A percentile compares a stretch with the other conserved stretches of the same genome.
phyloP scores from a whole-genome alignment of 2,888 invertebrate genomes.

The Crepidodera aurea region DNA sequence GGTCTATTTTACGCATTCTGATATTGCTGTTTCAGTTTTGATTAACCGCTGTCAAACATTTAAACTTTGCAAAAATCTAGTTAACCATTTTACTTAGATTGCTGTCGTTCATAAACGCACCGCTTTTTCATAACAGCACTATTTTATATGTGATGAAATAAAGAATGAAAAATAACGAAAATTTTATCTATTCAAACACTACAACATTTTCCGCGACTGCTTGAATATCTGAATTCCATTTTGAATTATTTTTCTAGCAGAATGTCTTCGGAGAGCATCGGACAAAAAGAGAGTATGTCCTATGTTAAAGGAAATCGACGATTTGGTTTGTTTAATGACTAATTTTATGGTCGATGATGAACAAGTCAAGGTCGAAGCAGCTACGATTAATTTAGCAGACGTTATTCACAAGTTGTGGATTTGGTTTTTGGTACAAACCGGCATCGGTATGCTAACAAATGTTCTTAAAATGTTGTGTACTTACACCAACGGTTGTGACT shows the following conservation, averaged over 20 bases:
- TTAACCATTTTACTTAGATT: too few relatives aligned
- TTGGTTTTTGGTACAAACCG: conserved; percentile 68
- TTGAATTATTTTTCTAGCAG: conserved; percentile 47
- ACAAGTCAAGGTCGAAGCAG: conserved; percentile 66
- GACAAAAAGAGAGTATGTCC: conserved; percentile 62
- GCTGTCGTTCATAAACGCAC: too few relatives aligned
- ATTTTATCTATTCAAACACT: too few relatives aligned
- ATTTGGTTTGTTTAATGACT: conserved; percentile 66
- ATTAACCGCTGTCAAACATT: too few relatives aligned
- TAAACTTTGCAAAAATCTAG: too few relatives aligned
- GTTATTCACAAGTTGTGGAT: conserved; percentile 72
- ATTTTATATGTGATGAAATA: too few relatives aligned
- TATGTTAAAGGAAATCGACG: conserved; percentile 66
- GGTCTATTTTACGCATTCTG: too few relatives aligned
- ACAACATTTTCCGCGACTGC: too few relatives aligned
- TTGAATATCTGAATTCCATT: too few relatives aligned
- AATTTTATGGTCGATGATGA: conserved; percentile 67
- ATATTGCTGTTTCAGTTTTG: too few relatives aligned
- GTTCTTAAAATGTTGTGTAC: conserved; percentile 69
- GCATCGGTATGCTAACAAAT: conserved; percentile 63
- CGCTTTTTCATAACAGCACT: too few relatives aligned
- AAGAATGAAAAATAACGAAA: too few relatives aligned
- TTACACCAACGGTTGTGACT: conserved; percentile 69
- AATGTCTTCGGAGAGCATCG: conserved; percentile 57
- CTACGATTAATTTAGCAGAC: conserved; percentile 66